Evolutionary conservation across 2,113 vertebrate genomes (phyloP), one percentile per base, ranked within the genome.

Genomic region (Trematocara nigrifrons): DNA sequence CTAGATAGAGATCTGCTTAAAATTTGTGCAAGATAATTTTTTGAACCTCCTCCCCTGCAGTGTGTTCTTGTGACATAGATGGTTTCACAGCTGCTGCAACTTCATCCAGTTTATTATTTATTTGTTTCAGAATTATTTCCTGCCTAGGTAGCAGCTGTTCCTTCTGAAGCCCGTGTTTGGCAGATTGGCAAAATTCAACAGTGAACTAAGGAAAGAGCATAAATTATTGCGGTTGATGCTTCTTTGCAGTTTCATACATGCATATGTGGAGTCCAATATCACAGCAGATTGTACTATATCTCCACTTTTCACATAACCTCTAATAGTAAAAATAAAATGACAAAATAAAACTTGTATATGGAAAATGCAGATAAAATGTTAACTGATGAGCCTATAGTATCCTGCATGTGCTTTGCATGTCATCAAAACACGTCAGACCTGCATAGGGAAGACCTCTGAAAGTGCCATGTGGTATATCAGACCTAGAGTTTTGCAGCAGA

Each of bases 121-220:
- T 81, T 85, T 87, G 35, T 84, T 85, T 82, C n/a, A 38, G 56
- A 76, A 79, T 82, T 66, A 57, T 80, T 74, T 57, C 76, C 76
- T 86, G 77, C 40, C 78, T 18, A 84, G 78, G 47, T 84, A 90
- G 64, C 91, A 86, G 86, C 88, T 92, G 86, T 47, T 91, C 47
- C 56, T 53, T 82, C 82, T 69, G 71, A 33, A 51, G 22, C 45
- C 42, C 18, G 10, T 56, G 71, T 40, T 82, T 57, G 81, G 45
- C 31, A 80, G 45, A 47, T 59, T 77, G 3, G 53, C 45, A 61
- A 31, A 59, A 54, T 78, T 51, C 9, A 76, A 22, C 45, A 49
- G 29, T 64, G 18, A 47, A 76, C 83, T 64, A 53, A 56, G 45
- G 2, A 81, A 69, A 42, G 22, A 35, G 11, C 79, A n/a, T 76